Percentiles rank a stretch among this genome's conserved stretches.
Evolutionary conservation across 2,113 vertebrate species (phyloP).

Genomic region (Ovibos moschatus): DNA sequence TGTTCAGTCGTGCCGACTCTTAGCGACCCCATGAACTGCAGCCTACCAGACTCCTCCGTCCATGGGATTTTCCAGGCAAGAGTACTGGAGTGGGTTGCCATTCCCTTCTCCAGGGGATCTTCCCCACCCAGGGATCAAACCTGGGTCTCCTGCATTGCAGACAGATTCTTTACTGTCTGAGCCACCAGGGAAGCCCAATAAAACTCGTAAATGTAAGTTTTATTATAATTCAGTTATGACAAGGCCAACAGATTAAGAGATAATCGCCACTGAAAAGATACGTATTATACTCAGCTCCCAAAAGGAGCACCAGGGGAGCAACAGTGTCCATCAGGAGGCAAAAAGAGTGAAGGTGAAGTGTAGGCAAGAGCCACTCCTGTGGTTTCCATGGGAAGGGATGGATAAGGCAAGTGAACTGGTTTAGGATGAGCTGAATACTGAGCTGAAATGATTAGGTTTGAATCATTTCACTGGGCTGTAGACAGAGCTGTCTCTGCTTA

Average conservation of each 20-base stretch:
- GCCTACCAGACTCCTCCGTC: too few species aligned
- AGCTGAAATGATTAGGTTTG: neutral
- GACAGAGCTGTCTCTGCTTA: neutral
- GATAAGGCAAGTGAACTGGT: neutral
- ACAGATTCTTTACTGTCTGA: neutral
- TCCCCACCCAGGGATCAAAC: neutral
- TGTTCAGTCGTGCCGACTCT: too few species aligned
- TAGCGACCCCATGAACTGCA: too few species aligned
- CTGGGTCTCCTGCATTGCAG: neutral
- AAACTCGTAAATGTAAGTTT: neutral
- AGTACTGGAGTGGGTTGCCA: neutral
- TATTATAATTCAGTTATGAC: neutral
- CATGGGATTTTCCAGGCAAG: neutral
- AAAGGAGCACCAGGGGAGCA: neutral
- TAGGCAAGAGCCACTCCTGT: neutral
- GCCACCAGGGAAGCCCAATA: neutral
- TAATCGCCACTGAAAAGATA: neutral
- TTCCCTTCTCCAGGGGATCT: neutral
- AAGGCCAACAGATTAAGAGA: neutral
- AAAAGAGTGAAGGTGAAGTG: neutral
- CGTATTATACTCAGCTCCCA: neutral
- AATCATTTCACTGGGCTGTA: neutral
- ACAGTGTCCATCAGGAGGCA: too few species aligned
- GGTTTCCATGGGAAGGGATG: neutral
- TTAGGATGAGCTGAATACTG: neutral